A percentile compares a stretch with the other conserved stretches of the same genome.
phyloP scores from a whole-genome alignment of 2,113 vertebrate species.

The Hypanus sabinus region DNA sequence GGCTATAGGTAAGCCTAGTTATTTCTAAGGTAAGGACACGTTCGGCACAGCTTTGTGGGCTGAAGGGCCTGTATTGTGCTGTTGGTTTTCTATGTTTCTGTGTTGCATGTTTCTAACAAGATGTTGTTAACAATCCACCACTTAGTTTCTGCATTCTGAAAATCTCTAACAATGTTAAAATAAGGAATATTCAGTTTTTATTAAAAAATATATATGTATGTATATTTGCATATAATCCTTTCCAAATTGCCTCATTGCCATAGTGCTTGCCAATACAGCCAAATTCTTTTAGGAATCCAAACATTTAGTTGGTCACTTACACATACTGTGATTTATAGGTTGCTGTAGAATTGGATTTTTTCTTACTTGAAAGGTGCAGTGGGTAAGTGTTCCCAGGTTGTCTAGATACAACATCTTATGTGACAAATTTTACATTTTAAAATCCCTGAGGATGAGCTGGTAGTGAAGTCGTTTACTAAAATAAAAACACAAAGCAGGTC shows the following conservation, averaged over 20 bases:
- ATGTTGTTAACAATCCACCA: too few species aligned
- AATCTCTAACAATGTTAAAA: neutral
- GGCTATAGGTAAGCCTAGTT: too few species aligned
- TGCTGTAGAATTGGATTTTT: neutral
- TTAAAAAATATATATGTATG: too few species aligned
- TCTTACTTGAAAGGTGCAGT: neutral
- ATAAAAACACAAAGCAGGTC: too few species aligned
- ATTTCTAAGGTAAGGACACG: too few species aligned
- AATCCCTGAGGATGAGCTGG: neutral
- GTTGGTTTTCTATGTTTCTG: too few species aligned
- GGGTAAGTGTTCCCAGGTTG: neutral
- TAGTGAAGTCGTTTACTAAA: too few species aligned
- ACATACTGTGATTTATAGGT: neutral
- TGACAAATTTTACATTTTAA: neutral
- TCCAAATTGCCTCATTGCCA: neutral
- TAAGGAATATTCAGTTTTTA: too few species aligned
- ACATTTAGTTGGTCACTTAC: neutral
- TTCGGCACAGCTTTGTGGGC: too few species aligned
- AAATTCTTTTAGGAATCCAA: neutral
- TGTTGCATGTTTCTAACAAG: too few species aligned
- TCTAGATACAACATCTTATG: neutral
- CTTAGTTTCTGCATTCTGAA: neutral
- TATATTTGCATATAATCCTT: too few species aligned
- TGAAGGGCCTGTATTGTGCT: too few species aligned
- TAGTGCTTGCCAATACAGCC: neutral